phyloP scores from a whole-genome alignment of 2,797 vertebrate genomes.

The Schizopygopsis malacanthus region DNA sequence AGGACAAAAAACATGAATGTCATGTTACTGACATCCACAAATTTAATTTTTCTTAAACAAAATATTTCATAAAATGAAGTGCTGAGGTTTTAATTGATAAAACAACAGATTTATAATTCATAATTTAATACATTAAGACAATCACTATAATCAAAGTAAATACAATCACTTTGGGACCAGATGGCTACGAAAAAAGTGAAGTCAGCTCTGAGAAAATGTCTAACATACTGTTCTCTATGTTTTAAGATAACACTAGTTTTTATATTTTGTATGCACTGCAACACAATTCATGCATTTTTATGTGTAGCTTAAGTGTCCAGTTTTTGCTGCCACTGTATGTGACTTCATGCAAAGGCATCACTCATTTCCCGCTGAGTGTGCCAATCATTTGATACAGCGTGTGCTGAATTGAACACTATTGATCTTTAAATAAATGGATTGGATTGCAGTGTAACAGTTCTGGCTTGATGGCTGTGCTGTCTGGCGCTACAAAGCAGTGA shows the following conservation, averaged over 20 bases:
- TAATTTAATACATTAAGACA: not conserved
- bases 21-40: not conserved
- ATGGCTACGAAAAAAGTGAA: not conserved
- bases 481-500: slow-evolving; percentile 28
- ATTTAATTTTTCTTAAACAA: not conserved
- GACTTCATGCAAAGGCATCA: slow-evolving; percentile 24
- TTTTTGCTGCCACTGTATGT: slow-evolving; percentile 15
- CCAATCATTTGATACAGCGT: slow-evolving; percentile 40
- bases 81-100: not conserved
- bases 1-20: slow-evolving; percentile 2
- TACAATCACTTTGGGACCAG: not conserved
- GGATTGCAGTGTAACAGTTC: slow-evolving; percentile 51
- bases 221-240: not conserved
- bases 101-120: not conserved
- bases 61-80: not conserved
- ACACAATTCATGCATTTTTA: not conserved
- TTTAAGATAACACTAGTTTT: not conserved
- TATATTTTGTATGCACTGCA: not conserved
- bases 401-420: slow-evolving; percentile 43
- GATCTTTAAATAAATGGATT: slow-evolving; percentile 56
- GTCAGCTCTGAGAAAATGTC: not conserved
- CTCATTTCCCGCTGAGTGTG: slow-evolving; percentile 26
- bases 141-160: not conserved
- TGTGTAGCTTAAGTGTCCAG: not conserved
- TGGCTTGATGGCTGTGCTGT: slow-evolving; percentile 39